Percentiles rank a stretch among this genome's conserved stretches.
Evolutionary conservation across 2,797 vertebrate genomes (phyloP).

Genomic region (Spondyliosoma cantharus): DNA sequence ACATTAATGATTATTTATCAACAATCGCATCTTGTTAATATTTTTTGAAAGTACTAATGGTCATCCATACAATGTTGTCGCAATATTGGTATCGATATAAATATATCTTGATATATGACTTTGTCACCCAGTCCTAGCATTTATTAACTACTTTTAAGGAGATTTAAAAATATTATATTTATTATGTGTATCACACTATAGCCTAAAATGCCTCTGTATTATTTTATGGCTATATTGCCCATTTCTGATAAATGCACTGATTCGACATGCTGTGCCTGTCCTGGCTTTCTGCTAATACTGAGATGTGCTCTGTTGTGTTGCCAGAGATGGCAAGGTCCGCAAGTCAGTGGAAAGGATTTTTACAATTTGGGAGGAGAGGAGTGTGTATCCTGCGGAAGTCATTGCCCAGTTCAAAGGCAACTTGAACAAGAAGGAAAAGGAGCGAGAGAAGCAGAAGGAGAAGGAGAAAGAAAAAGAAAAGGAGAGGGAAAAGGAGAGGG

Average conservation of each 20-base stretch:
- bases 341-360: slow-evolving; percentile 96
- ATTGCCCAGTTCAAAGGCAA: slow-evolving; percentile 88
- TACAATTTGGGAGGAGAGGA: slow-evolving; percentile 97
- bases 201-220: too few relatives aligned
- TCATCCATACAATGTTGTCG: too few relatives aligned
- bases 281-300: not conserved
- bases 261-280: not conserved
- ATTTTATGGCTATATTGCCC: too few relatives aligned
- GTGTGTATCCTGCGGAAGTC: slow-evolving; percentile 94
- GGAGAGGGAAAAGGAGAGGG: slow-evolving; percentile 50
- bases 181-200: too few relatives aligned
- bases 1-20: too few relatives aligned
- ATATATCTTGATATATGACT: too few relatives aligned
- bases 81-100: too few relatives aligned
- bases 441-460: slow-evolving; percentile 73
- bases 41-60: too few relatives aligned
- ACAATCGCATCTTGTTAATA: too few relatives aligned
- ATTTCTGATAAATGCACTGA: not conserved
- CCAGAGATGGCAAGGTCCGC: slow-evolving; percentile 93
- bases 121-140: too few relatives aligned
- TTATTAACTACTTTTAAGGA: too few relatives aligned
- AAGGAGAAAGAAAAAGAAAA: slow-evolving; percentile 62
- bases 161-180: too few relatives aligned
- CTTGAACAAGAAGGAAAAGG: slow-evolving; percentile 88
- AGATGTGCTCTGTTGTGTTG: not conserved